These are phyloP conservation scores for Crocuta crocuta DNA, from an alignment of 2,113 vertebrate species.

Conservation along the genomic window DNA sequence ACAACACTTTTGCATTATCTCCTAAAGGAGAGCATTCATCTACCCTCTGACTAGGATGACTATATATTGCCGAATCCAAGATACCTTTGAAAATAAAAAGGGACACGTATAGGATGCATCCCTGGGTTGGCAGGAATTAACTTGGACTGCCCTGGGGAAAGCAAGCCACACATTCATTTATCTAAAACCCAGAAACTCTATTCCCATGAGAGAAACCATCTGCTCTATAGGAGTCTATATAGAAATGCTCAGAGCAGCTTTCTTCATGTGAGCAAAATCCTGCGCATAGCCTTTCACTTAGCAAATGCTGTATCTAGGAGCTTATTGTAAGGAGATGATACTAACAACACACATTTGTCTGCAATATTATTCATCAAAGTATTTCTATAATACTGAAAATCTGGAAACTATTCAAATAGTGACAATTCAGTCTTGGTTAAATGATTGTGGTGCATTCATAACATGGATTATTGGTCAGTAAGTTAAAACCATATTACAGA, in stretches of 20 bases:
- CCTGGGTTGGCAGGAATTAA: background rate
- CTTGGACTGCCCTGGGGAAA: background rate
- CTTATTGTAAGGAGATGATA: background rate
- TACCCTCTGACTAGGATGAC: background rate
- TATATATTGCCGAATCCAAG: background rate
- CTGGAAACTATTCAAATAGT: background rate
- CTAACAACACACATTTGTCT: background rate
- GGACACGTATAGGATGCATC: background rate
- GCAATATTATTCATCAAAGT: background rate
- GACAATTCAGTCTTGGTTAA: background rate
- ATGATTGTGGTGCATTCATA: background rate
- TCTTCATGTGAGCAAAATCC: background rate
- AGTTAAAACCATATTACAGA: background rate
- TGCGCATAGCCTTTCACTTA: background rate
- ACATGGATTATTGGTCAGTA: background rate
- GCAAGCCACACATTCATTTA: background rate
- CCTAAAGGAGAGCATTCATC: background rate
- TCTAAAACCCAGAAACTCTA: background rate
- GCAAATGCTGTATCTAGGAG: background rate
- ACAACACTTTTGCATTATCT: background rate
- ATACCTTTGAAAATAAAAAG: background rate
- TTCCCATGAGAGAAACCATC: background rate
- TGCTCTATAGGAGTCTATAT: background rate
- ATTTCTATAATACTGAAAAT: conserved; percentile 18
- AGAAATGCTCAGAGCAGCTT: background rate